phyloP scores from a whole-genome alignment of 2,888 invertebrate genomes.

The Ochropacha duplaris region DNA sequence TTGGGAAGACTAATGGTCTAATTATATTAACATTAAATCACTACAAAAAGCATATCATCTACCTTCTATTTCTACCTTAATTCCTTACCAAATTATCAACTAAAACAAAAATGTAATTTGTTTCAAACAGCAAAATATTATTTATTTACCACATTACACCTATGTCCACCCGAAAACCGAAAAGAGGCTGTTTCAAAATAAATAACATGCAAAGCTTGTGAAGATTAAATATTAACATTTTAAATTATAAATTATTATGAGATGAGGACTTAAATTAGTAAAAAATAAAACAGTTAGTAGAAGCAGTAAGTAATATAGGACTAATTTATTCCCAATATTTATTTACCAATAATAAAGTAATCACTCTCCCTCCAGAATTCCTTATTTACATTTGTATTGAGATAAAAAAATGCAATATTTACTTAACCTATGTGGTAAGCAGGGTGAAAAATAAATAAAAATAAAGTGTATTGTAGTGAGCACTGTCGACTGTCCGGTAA shows the following conservation, averaged over 20 bases:
- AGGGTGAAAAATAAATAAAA: conserved; percentile 34
- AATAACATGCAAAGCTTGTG: conserved; percentile 70
- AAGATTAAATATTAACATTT: conserved; percentile 20
- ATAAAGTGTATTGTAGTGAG: conserved; percentile 51
- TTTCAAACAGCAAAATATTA: conserved; percentile 5
- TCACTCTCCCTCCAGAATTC: not conserved
- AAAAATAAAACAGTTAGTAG: not conserved
- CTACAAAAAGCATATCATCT: not conserved
- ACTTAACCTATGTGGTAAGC: conserved; percentile 28
- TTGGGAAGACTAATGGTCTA: not conserved
- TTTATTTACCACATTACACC: conserved; percentile 9
- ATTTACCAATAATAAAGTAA: not conserved
- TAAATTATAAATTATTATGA: conserved; percentile 7
- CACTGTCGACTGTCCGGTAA: conserved; percentile 51
- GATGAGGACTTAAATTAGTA: not conserved
- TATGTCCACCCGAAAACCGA: conserved; percentile 57
- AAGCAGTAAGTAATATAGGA: not conserved
- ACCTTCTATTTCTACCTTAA: not conserved
- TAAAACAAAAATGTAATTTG: not conserved
- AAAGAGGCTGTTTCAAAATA: conserved; percentile 82
- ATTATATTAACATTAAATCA: not conserved
- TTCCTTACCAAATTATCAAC: not conserved
- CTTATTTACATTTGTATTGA: conserved; percentile 7
- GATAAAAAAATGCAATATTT: conserved; percentile 21
- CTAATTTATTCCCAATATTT: not conserved